Evolutionary conservation across 2,888 invertebrate genomes (phyloP).

Genomic region (Synergus laeviventris): DNA sequence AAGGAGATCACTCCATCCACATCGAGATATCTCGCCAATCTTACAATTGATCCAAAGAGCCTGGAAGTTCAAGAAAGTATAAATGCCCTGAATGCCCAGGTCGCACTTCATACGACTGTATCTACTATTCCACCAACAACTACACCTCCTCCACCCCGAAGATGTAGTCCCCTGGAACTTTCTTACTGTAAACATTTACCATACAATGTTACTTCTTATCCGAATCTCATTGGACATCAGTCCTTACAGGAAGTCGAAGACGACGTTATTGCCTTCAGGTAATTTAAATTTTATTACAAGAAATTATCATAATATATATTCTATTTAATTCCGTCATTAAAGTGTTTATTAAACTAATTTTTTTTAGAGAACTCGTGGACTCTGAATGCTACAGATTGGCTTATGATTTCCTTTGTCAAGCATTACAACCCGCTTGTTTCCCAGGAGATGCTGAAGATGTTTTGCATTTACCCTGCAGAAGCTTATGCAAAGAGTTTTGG

Average conservation of each 20-base stretch:
- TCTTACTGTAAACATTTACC: slow-evolving; percentile 84
- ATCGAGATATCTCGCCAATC: slow-evolving; percentile 80
- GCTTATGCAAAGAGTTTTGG: slow-evolving; percentile 91
- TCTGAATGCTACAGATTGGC: slow-evolving; percentile 93
- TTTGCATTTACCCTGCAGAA: slow-evolving; percentile 85
- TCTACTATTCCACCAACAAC: slow-evolving; percentile 73
- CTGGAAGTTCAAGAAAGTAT: slow-evolving; percentile 81
- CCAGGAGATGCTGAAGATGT: slow-evolving; percentile 75
- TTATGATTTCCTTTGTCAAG: slow-evolving; percentile 92
- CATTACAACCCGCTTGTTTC: slow-evolving; percentile 88
- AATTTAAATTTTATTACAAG: slow-evolving; percentile 33
- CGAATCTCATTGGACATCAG: slow-evolving; percentile 86
- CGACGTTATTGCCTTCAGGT: slow-evolving; percentile 87
- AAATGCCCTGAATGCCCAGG: slow-evolving; percentile 72
- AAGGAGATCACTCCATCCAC: slow-evolving; percentile 81
- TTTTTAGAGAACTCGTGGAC: slow-evolving; percentile 86
- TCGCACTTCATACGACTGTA: slow-evolving; percentile 70
- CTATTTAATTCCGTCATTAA: neutral
- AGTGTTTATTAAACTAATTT: slow-evolving; percentile 10
- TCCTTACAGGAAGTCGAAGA: slow-evolving; percentile 82
- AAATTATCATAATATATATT: no score
- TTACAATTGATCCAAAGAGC: slow-evolving; percentile 82
- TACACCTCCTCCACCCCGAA: slow-evolving; percentile 81
- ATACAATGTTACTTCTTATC: slow-evolving; percentile 90
- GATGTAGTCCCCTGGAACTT: slow-evolving; percentile 83